Evolutionary conservation across 92 coral and sea anemone species (phyloP).

Genomic region (Pocillopora grandis): DNA sequence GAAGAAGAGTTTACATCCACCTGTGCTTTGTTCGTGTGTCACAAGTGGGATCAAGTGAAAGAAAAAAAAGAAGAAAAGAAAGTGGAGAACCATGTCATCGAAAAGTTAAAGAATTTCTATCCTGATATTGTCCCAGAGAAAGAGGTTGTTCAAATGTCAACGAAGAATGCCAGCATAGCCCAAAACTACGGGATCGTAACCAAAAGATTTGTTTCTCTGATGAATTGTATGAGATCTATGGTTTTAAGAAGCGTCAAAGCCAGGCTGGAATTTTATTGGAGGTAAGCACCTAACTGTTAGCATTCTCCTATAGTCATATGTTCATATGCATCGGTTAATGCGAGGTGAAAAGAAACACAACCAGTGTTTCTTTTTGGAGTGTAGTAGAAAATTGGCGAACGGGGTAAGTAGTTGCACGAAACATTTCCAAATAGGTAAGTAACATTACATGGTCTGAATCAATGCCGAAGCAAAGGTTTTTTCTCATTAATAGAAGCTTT

Average conservation of each 20-base stretch:
- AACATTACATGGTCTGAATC: too few relatives aligned
- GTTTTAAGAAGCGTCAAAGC: slow-evolving; percentile 24
- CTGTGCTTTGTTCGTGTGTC: slow-evolving; percentile 47
- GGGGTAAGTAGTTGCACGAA: too few relatives aligned
- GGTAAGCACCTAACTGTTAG: background rate
- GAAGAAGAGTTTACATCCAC: slow-evolving; percentile 17
- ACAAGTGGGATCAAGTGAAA: slow-evolving; percentile 21
- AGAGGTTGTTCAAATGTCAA: slow-evolving; percentile 28
- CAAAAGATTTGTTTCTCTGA: slow-evolving; percentile 19
- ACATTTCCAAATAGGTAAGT: too few relatives aligned
- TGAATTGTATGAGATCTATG: background rate
- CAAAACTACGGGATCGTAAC: slow-evolving; percentile 16
- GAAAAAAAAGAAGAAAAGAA: background rate
- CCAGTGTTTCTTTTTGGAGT: too few relatives aligned
- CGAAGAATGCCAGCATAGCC: slow-evolving; percentile 13
- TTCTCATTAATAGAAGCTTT: too few relatives aligned
- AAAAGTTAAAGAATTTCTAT: slow-evolving; percentile 24
- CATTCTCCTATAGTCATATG: too few relatives aligned
- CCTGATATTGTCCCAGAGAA: slow-evolving; percentile 36
- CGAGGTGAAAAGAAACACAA: too few relatives aligned
- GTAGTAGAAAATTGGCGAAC: too few relatives aligned
- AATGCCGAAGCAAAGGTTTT: too few relatives aligned
- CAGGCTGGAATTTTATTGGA: slow-evolving; percentile 20
- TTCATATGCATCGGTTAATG: too few relatives aligned
- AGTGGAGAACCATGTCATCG: slow-evolving; percentile 32